These are phyloP conservation scores for Gerris lacustris DNA, from an alignment of 2,888 invertebrate genomes.

Conservation along the genomic window DNA sequence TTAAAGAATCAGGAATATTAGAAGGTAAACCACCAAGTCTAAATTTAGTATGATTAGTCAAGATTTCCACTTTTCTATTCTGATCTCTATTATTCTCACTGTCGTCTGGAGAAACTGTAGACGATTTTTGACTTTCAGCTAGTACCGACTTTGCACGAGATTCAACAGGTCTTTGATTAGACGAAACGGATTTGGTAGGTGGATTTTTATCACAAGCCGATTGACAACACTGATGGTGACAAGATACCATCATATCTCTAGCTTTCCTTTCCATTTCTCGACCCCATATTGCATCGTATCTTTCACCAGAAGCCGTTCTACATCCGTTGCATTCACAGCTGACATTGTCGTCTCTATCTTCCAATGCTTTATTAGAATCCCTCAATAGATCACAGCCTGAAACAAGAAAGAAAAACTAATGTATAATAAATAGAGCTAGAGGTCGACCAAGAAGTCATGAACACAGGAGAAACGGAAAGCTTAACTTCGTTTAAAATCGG, in stretches of 20 bases:
- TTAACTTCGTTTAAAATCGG: no score
- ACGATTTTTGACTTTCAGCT: not conserved
- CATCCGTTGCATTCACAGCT: not conserved
- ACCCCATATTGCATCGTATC: not conserved
- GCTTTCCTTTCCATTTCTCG: not conserved
- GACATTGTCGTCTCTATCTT: not conserved
- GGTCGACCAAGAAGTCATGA: no score
- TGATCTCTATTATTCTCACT: not conserved
- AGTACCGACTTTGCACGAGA: not conserved
- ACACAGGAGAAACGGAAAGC: no score
- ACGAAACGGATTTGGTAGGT: not conserved
- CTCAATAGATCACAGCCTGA: no score
- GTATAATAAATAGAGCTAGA: no score
- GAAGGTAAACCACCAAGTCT: not conserved
- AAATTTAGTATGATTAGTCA: not conserved
- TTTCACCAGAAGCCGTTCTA: not conserved
- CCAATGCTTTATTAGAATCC: not conserved
- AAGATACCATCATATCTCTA: not conserved
- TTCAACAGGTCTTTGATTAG: not conserved
- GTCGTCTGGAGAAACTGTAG: not conserved
- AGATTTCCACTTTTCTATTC: not conserved
- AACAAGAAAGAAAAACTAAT: no score
- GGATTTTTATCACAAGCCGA: not conserved
- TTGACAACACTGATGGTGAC: not conserved
- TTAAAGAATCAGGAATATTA: not conserved